A percentile compares a stretch with the other conserved stretches of the same genome.
Evolutionary conservation across 2,888 invertebrate genomes (phyloP).

Genomic region (Penaeus monodon): DNA sequence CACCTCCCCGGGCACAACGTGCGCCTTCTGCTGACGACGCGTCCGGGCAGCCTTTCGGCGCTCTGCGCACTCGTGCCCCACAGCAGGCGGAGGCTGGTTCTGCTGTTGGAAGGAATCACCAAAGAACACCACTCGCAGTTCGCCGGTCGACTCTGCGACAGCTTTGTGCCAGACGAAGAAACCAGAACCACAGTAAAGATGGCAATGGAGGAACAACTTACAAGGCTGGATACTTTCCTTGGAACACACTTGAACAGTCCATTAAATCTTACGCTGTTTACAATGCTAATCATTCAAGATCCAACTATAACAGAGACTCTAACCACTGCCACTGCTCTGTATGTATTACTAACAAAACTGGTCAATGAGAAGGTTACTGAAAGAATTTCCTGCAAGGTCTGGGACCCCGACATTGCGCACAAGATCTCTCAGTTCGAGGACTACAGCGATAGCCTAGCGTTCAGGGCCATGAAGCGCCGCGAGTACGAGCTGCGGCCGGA

Average conservation of each 20-base stretch:
- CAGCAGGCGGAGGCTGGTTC: background rate
- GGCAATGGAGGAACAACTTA: background rate
- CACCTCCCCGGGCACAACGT: background rate
- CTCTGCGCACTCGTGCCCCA: background rate
- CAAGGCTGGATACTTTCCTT: background rate
- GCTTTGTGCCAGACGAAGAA: background rate
- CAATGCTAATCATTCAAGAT: background rate
- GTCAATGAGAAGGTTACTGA: background rate
- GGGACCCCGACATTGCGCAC: background rate
- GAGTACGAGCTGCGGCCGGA: background rate
- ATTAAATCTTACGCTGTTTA: background rate
- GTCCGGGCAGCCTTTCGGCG: background rate
- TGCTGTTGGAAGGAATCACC: background rate
- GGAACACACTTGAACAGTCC: constrained; percentile 16
- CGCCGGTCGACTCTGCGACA: background rate
- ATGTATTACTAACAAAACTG: background rate
- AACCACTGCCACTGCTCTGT: constrained; percentile 10
- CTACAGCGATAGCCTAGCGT: background rate
- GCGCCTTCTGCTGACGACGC: background rate
- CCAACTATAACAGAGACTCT: background rate
- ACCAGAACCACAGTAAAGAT: background rate
- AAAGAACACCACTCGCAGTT: background rate
- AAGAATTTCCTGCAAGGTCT: background rate
- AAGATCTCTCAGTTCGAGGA: constrained; percentile 1
- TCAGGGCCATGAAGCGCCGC: background rate